A percentile compares a stretch with the other conserved stretches of the same genome.
phyloP scores from a whole-genome alignment of 2,797 vertebrate species.

The Chrysocyon brachyurus region DNA sequence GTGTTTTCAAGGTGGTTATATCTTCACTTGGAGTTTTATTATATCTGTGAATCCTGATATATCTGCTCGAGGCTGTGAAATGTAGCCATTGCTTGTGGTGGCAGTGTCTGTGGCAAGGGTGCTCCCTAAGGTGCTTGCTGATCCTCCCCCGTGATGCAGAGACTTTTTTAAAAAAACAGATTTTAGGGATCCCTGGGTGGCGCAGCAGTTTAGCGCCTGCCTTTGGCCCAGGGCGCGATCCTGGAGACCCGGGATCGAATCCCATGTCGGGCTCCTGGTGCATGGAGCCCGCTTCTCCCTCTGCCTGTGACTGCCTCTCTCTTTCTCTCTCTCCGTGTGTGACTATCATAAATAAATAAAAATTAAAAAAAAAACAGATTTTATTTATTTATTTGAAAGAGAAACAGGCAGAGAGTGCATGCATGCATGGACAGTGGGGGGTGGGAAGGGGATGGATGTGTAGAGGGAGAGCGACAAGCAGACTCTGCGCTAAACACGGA shows the following conservation, averaged over 20 bases:
- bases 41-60: not conserved
- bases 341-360: not conserved
- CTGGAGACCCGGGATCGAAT: too few species aligned
- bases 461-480: not conserved
- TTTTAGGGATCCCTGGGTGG: not conserved
- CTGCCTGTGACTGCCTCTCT: too few species aligned
- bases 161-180: not conserved
- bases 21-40: constrained; percentile 60
- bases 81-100: not conserved
- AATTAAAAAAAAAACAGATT: not conserved
- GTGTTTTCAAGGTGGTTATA: constrained; percentile 38
- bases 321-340: too few species aligned
- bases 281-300: too few species aligned
- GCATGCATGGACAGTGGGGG: not conserved
- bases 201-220: too few species aligned
- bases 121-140: not conserved
- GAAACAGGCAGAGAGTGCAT: not conserved
- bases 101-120: not conserved
- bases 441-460: not conserved
- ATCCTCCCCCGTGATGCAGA: not conserved
- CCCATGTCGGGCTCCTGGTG: too few species aligned
- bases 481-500: not conserved
- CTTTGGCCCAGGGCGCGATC: too few species aligned
- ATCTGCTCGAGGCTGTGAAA: not conserved
- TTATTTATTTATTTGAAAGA: not conserved